phyloP scores from a whole-genome alignment of 1,140 invertebrate species.

The Rhyacophila brunnea region DNA sequence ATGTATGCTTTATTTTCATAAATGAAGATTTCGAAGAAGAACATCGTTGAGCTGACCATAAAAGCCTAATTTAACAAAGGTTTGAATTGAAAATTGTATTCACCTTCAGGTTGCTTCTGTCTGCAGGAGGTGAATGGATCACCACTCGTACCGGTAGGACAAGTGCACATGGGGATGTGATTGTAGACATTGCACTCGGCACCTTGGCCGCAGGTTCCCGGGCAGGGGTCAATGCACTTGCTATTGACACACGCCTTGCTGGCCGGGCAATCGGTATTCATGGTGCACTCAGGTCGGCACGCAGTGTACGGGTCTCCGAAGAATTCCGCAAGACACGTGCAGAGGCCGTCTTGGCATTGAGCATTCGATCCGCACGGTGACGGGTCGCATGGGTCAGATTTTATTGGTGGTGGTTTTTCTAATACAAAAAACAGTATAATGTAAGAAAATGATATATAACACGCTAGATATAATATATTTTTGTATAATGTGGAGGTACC shows the following conservation, averaged over 20 bases:
- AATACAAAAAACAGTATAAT: constrained; percentile 35
- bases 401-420: constrained; percentile 49
- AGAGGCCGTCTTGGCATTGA: constrained; percentile 62
- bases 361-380: constrained; percentile 75
- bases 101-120: constrained; percentile 54
- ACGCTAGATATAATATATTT: too few species aligned
- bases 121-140: constrained; percentile 69
- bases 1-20: too few species aligned
- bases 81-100: too few species aligned
- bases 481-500: too few species aligned
- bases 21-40: too few species aligned
- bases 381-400: constrained; percentile 64
- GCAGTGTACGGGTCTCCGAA: constrained; percentile 62
- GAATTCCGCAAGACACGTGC: constrained; percentile 61
- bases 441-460: too few species aligned
- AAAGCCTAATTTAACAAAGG: too few species aligned
- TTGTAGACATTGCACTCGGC: constrained; percentile 69
- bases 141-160: constrained; percentile 64
- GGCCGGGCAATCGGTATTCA: constrained; percentile 63
- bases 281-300: constrained; percentile 65
- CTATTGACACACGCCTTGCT: constrained; percentile 69
- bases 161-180: constrained; percentile 71
- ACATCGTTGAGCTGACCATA: too few species aligned
- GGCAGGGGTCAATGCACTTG: constrained; percentile 75
- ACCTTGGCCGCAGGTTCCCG: constrained; percentile 67